Conservation (phyloP, 2,888 invertebrate genomes). For the Girardia tigrina region DNA sequence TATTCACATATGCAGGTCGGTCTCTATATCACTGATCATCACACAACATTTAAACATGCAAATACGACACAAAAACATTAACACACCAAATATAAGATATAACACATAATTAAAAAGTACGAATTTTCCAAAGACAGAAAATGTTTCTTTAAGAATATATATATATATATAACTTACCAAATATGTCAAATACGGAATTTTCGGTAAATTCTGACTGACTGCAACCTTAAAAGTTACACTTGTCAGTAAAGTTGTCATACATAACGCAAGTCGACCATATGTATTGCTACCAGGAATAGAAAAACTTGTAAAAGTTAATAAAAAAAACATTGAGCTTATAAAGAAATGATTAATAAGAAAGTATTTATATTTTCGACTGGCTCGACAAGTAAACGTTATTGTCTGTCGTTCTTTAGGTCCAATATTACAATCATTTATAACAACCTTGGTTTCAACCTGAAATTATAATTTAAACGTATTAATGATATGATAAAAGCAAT, state of each 20-base stretch:
- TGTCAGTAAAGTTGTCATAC: constrained; percentile 1
- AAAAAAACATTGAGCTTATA: constrained; percentile 12
- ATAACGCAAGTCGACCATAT: neutral
- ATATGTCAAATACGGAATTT: neutral
- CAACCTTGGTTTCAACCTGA: neutral
- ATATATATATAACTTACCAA: too few species aligned
- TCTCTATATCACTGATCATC: too few species aligned
- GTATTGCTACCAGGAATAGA: neutral
- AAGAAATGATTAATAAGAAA: constrained; percentile 14
- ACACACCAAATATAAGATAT: too few species aligned
- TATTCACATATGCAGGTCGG: too few species aligned
- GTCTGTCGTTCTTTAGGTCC: neutral
- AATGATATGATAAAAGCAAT: too few species aligned
- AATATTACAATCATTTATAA: constrained; percentile 13
- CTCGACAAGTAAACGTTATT: constrained; percentile 4
- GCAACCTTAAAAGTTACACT: neutral
- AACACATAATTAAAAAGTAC: too few species aligned
- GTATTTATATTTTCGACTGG: neutral
- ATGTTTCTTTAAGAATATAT: too few species aligned
- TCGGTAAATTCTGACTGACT: constrained; percentile 9
- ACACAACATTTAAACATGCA: too few species aligned
- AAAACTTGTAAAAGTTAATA: constrained; percentile 13
- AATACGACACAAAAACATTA: too few species aligned
- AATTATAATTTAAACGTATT: too few species aligned
- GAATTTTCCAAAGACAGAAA: too few species aligned